A percentile compares a stretch with the other conserved stretches of the same genome.
Conservation (phyloP, 2,888 invertebrate genomes). For the Lepidocyrtoides sp. region DNA sequence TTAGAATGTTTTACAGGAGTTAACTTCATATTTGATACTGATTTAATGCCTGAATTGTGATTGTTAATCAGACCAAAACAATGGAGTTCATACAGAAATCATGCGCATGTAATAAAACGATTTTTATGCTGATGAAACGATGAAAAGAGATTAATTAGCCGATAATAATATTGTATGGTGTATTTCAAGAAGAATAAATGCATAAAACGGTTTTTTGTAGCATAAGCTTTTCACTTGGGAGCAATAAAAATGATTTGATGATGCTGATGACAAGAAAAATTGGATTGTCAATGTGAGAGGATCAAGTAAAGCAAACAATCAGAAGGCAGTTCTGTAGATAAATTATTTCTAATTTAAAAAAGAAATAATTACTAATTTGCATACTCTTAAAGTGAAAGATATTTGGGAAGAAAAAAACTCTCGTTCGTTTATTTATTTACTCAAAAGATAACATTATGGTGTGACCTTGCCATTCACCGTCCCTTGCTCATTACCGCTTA, state of each 20-base stretch:
- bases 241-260: slow-evolving; percentile 34
- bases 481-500: not conserved
- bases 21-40: too few relatives aligned
- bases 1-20: too few relatives aligned
- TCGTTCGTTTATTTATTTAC: not conserved
- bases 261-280: slow-evolving; percentile 37
- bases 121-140: slow-evolving; percentile 45
- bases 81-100: not conserved
- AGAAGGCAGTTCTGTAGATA: not conserved
- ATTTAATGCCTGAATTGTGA: too few relatives aligned
- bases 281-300: slow-evolving; percentile 3
- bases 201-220: too few relatives aligned
- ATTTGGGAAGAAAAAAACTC: not conserved
- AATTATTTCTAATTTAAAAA: not conserved
- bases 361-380: slow-evolving; percentile 16
- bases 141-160: slow-evolving; percentile 70
- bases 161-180: slow-evolving; percentile 22
- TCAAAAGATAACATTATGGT: not conserved
- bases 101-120: not conserved
- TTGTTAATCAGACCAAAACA: slow-evolving; percentile 35
- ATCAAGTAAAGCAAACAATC: not conserved
- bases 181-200: too few relatives aligned
- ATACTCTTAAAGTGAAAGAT: slow-evolving; percentile 5
- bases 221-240: not conserved
- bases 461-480: slow-evolving; percentile 28